A percentile compares a stretch with the other conserved stretches of the same genome.
Evolutionary conservation across 2,888 invertebrate species (phyloP).

Genomic region (Uropetala carovei): DNA sequence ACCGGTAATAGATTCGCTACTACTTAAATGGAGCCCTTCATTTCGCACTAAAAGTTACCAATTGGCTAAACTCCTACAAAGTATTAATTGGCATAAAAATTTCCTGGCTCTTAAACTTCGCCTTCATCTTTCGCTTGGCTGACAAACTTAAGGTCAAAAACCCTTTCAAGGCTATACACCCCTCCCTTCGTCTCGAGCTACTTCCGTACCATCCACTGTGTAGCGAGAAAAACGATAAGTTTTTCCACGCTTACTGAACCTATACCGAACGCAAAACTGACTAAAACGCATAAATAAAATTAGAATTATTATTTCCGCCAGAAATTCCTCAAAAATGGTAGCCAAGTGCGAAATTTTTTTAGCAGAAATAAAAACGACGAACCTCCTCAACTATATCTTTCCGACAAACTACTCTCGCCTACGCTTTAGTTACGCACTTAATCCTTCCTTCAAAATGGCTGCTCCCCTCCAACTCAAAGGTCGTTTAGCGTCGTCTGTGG

Average conservation of each 20-base stretch:
- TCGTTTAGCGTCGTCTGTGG: slow-evolving; percentile 14
- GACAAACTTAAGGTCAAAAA: slow-evolving; percentile 52
- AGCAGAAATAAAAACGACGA: not conserved
- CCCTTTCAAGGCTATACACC: slow-evolving; percentile 53
- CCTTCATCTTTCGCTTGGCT: not conserved
- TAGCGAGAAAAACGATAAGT: not conserved
- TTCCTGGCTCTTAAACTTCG: not conserved
- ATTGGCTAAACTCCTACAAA: too few species aligned
- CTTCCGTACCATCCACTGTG: not conserved
- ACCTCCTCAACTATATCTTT: not conserved
- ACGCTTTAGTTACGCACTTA: not conserved
- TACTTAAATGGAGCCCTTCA: not conserved
- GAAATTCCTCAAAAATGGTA: not conserved
- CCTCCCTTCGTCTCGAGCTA: not conserved
- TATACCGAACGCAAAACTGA: not conserved
- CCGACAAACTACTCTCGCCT: not conserved
- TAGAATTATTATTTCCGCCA: too few species aligned
- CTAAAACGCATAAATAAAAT: not conserved
- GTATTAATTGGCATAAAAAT: not conserved
- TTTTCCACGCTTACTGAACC: not conserved
- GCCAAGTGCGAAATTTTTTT: not conserved
- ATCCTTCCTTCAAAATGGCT: slow-evolving; percentile 50
- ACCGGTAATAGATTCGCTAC: not conserved
- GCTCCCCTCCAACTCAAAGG: not conserved
- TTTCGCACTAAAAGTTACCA: too few species aligned